A percentile compares a stretch with the other conserved stretches of the same genome.
These are phyloP conservation scores for Megastigmus dorsalis DNA, from an alignment of 2,888 invertebrate species.

Conservation along the genomic window DNA sequence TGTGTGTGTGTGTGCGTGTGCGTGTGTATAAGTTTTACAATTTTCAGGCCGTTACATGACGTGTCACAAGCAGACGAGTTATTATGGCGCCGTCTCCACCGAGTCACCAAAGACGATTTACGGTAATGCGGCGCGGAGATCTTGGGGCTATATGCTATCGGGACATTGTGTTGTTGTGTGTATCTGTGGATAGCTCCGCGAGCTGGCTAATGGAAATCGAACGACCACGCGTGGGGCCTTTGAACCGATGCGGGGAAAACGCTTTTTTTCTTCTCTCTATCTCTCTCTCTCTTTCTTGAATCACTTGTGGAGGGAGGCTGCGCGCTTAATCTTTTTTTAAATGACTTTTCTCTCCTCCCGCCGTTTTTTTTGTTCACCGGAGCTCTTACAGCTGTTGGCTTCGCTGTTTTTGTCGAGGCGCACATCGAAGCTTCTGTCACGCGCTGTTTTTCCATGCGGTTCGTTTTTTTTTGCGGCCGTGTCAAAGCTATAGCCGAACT, in stretches of 20 bases:
- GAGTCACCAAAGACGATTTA: background rate
- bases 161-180: too few species aligned
- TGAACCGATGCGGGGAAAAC: constrained; percentile 1
- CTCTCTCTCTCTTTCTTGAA: background rate
- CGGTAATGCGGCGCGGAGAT: too few species aligned
- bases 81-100: constrained; percentile 28
- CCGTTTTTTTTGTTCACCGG: too few species aligned
- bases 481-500: too few species aligned
- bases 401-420: too few species aligned
- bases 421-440: too few species aligned
- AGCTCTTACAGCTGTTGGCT: too few species aligned
- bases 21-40: constrained; percentile 8
- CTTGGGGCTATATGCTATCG: too few species aligned
- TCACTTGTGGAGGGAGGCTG: too few species aligned
- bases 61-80: constrained; percentile 21
- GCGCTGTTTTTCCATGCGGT: background rate
- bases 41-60: constrained; percentile 14
- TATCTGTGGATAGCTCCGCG: too few species aligned
- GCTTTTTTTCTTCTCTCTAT: background rate
- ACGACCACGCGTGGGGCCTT: constrained; percentile 17
- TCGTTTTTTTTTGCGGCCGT: background rate
- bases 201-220: constrained; percentile 8
- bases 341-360: background rate
- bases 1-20: background rate
- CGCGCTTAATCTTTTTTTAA: constrained; percentile 26